Percentiles rank a stretch among this genome's conserved stretches.
Conservation (phyloP, 1,140 invertebrate genomes). For the Acyrthosiphon pisum region DNA sequence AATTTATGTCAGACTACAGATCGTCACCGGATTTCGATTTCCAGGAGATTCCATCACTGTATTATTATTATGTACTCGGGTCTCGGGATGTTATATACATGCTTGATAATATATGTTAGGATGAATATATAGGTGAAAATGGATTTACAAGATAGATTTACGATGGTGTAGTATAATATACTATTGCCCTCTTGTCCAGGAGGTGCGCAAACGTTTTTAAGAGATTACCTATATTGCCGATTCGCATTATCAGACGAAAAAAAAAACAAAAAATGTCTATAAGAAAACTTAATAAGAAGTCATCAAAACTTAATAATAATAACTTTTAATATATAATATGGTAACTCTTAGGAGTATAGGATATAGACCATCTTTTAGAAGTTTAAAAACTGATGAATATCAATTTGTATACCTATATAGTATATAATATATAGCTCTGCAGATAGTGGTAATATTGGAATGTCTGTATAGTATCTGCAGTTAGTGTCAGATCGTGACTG, state of each 20-base stretch:
- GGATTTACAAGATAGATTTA: no score
- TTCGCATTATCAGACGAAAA: neutral
- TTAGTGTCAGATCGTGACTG: neutral
- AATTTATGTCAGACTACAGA: neutral
- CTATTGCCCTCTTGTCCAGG: neutral
- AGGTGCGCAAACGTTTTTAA: neutral
- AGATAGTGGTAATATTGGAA: neutral
- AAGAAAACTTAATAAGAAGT: neutral
- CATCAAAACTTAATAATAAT: no score
- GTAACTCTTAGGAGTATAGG: no score
- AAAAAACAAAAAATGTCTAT: neutral
- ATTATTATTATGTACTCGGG: no score
- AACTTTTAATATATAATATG: no score
- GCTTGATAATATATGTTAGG: no score
- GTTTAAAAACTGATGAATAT: neutral
- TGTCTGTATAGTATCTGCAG: neutral
- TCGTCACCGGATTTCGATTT: neutral
- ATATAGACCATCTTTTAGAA: neutral
- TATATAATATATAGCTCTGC: neutral
- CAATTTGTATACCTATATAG: neutral
- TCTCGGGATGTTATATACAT: no score
- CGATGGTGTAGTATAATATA: no score
- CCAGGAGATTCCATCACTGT: no score
- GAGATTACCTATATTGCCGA: neutral
- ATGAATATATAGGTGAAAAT: no score